These are phyloP conservation scores for Onychostoma macrolepis DNA, from an alignment of 2,113 vertebrate species.

Conservation along the genomic window DNA sequence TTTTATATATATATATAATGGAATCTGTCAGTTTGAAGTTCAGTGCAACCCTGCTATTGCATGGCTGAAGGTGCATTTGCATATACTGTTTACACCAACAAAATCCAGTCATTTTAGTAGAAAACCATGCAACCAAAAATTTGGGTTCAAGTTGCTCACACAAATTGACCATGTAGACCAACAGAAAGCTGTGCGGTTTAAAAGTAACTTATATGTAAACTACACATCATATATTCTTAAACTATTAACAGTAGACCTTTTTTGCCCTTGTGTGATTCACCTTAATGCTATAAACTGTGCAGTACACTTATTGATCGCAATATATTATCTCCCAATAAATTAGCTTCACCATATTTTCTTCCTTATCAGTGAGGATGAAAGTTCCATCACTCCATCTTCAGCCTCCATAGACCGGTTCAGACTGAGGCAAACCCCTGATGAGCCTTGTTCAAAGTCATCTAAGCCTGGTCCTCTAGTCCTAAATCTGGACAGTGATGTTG, in stretches of 20 bases:
- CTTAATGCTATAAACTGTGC: not conserved
- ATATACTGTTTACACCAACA: not conserved
- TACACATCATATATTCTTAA: not conserved
- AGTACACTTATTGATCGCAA: not conserved
- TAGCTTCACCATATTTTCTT: slow-evolving; percentile 13
- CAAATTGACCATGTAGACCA: not conserved
- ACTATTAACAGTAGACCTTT: not conserved
- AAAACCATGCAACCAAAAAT: not conserved
- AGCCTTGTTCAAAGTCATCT: slow-evolving; percentile 17
- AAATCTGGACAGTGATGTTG: slow-evolving; percentile 71
- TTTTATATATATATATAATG: too few relatives aligned
- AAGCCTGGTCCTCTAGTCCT: slow-evolving; percentile 53
- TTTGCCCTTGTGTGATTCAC: not conserved
- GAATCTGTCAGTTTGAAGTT: too few relatives aligned
- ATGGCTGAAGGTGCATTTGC: not conserved
- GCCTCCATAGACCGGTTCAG: slow-evolving; percentile 57
- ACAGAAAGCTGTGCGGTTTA: not conserved
- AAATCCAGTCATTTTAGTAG: not conserved
- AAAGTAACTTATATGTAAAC: not conserved
- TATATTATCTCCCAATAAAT: not conserved
- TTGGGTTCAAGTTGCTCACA: not conserved
- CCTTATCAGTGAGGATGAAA: slow-evolving; percentile 74
- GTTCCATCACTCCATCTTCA: slow-evolving; percentile 64
- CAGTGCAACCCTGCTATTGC: too few relatives aligned
- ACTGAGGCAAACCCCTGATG: slow-evolving; percentile 56